phyloP scores from a whole-genome alignment of 2,797 vertebrate genomes.

The Peromyscus aztecus region DNA sequence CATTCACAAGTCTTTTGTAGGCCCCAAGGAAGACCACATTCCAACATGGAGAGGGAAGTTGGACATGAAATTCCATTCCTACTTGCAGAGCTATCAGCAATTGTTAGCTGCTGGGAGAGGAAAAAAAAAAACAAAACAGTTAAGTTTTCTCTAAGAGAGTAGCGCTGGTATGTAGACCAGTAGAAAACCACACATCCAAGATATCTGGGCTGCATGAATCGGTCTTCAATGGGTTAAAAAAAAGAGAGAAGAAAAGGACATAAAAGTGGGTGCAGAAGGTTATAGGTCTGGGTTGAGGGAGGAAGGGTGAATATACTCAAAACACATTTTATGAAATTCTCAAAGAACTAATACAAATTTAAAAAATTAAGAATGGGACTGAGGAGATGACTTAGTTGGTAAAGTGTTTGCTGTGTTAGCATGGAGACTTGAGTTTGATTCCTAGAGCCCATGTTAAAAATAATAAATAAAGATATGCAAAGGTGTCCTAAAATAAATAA shows the following conservation, averaged over 20 bases:
- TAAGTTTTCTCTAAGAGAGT: neutral
- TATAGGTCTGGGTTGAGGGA: neutral
- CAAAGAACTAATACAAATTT: neutral
- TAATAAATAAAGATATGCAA: neutral
- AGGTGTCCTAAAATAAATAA: neutral
- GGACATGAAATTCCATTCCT: neutral
- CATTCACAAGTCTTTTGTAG: neutral
- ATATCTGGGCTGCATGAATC: neutral
- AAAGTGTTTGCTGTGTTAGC: neutral
- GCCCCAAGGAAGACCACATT: neutral
- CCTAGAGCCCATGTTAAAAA: neutral
- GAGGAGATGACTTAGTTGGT: neutral
- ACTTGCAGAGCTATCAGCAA: neutral
- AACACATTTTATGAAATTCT: neutral
- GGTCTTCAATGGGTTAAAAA: neutral
- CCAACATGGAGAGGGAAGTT: neutral
- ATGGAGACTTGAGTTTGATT: neutral
- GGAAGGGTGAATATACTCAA: neutral
- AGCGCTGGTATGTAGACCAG: neutral
- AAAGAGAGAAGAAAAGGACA: neutral
- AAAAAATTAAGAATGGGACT: neutral
- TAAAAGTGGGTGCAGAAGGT: neutral
- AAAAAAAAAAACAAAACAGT: neutral
- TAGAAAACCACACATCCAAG: neutral
- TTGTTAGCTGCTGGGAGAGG: neutral